Conservation (phyloP, 2,113 vertebrate species). For the Hippopotamus amphibius region DNA sequence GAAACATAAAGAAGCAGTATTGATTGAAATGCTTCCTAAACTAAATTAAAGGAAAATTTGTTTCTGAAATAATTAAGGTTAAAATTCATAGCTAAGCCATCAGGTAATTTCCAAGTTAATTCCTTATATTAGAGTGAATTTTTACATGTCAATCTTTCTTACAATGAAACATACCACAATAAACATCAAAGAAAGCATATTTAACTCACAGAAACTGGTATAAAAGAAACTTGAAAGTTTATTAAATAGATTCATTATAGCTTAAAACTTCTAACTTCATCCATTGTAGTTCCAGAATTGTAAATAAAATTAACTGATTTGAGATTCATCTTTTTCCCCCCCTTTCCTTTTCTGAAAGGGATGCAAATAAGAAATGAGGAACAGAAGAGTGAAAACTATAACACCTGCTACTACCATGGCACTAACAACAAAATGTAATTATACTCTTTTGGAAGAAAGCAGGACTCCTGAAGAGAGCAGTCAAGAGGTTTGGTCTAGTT, state of each 20-base stretch:
- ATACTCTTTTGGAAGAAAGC: too few species aligned
- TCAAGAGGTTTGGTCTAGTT: background rate
- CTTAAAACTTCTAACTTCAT: background rate
- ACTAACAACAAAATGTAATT: background rate
- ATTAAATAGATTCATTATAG: background rate
- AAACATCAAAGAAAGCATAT: background rate
- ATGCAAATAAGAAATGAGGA: background rate
- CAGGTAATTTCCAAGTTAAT: background rate
- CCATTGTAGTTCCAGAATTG: background rate
- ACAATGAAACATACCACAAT: background rate
- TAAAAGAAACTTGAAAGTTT: background rate
- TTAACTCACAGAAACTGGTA: conserved; percentile 4
- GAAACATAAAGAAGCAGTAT: background rate
- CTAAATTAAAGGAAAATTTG: background rate
- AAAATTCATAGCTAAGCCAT: conserved; percentile 6
- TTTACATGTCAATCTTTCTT: conserved; percentile 13
- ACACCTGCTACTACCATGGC: background rate
- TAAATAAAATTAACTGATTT: background rate
- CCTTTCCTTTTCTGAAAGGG: background rate
- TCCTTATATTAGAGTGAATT: background rate
- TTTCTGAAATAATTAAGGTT: background rate
- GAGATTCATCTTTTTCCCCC: background rate
- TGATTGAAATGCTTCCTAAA: background rate
- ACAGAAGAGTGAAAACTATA: background rate
- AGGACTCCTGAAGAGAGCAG: background rate